These are phyloP conservation scores for Tetranychus piercei DNA, from an alignment of 2,888 invertebrate species.

Conservation along the genomic window DNA sequence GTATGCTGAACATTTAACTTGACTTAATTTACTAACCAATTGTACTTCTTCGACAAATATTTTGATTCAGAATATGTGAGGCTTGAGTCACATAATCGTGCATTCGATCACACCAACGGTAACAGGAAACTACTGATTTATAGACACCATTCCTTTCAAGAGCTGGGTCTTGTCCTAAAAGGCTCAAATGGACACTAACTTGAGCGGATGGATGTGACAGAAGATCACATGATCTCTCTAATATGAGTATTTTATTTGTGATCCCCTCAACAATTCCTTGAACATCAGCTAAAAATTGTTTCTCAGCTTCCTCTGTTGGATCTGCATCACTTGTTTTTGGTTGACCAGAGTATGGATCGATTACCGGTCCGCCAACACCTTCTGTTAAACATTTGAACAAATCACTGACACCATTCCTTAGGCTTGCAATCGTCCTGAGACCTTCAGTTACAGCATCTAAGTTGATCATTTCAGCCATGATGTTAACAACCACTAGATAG, in stretches of 20 bases:
- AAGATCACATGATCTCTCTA: constrained; percentile 54
- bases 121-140: constrained; percentile 65
- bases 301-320: constrained; percentile 49
- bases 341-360: background rate
- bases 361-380: constrained; percentile 38
- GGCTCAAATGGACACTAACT: constrained; percentile 39
- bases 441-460: constrained; percentile 43
- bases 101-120: constrained; percentile 80
- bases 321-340: background rate
- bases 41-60: constrained; percentile 51
- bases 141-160: constrained; percentile 73
- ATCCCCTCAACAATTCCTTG: constrained; percentile 62
- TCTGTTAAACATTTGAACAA: constrained; percentile 69
- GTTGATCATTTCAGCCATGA: constrained; percentile 20
- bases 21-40: background rate
- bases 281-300: constrained; percentile 45
- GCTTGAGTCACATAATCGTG: constrained; percentile 71
- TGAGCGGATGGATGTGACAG: constrained; percentile 58
- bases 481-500: background rate
- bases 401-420: constrained; percentile 62
- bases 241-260: constrained; percentile 55
- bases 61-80: constrained; percentile 56
- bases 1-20: background rate
- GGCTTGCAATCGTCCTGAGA: constrained; percentile 51
- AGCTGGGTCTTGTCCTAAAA: constrained; percentile 61